These are phyloP conservation scores for Volucella inanis DNA, from an alignment of 2,888 invertebrate species.

Conservation along the genomic window DNA sequence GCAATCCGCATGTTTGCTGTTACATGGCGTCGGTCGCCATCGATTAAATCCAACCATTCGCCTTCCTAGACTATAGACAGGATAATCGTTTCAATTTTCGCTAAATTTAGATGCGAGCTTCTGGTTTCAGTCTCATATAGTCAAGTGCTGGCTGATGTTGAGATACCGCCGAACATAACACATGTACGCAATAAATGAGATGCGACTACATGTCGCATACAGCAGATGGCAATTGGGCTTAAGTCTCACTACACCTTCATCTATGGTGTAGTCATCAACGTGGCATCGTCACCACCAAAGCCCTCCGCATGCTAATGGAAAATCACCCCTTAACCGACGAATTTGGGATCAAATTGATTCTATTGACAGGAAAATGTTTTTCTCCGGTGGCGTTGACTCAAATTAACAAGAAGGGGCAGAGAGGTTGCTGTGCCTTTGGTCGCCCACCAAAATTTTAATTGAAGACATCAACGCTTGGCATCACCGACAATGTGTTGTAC, in stretches of 20 bases:
- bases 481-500: conserved; percentile 64
- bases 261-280: conserved; percentile 18
- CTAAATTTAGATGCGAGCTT: conserved; percentile 67
- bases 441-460: conserved; percentile 78
- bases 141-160: conserved; percentile 29
- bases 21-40: conserved; percentile 75
- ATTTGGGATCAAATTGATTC: conserved; percentile 66
- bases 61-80: conserved; percentile 35
- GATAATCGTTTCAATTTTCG: conserved; percentile 57
- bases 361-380: conserved; percentile 73
- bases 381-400: conserved; percentile 43
- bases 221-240: conserved; percentile 61
- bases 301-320: conserved; percentile 58
- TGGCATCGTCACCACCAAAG: conserved; percentile 16
- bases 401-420: conserved; percentile 50
- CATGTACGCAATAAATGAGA: conserved; percentile 4
- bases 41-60: conserved; percentile 40
- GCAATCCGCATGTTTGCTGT: conserved; percentile 76
- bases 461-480: conserved; percentile 81
- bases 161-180: neutral
- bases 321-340: conserved; percentile 46
- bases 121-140: conserved; percentile 67
- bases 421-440: conserved; percentile 1
- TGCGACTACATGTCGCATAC: conserved; percentile 47
- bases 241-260: conserved; percentile 47